These are phyloP conservation scores for Phylloscopus trochilus DNA, from an alignment of 2,113 vertebrate species.

Conservation along the genomic window DNA sequence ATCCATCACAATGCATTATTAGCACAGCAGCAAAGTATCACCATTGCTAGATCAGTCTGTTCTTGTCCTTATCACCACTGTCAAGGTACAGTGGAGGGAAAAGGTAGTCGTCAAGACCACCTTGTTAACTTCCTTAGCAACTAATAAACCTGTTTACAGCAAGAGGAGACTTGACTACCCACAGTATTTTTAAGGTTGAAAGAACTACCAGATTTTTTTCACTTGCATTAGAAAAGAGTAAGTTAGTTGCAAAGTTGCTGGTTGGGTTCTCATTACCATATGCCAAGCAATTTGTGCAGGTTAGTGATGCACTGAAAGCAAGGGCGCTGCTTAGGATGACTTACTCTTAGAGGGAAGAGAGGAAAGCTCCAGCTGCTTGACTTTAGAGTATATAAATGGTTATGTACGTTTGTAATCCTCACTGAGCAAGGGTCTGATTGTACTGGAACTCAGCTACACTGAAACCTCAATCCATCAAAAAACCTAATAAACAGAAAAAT, in stretches of 20 bases:
- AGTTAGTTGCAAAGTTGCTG: not conserved
- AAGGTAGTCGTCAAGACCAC: not conserved
- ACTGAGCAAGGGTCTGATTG: not conserved
- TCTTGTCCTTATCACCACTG: not conserved
- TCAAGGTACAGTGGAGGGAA: fast-evolving
- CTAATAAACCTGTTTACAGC: not conserved
- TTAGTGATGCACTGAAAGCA: not conserved
- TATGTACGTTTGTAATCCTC: not conserved
- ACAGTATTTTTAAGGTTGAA: not conserved
- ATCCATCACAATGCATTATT: not conserved
- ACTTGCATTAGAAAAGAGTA: not conserved
- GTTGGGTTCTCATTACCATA: not conserved
- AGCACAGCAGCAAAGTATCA: not conserved
- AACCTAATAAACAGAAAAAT: not conserved
- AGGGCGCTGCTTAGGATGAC: not conserved
- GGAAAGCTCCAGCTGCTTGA: not conserved
- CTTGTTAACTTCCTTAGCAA: not conserved
- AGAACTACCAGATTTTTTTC: not conserved
- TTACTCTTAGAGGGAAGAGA: not conserved
- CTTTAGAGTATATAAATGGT: not conserved
- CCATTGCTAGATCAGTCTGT: not conserved
- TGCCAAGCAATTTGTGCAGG: not conserved
- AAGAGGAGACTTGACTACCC: not conserved
- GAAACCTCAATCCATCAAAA: not conserved
- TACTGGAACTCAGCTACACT: not conserved